phyloP scores from a whole-genome alignment of 2,113 vertebrate species.

The Oplegnathus fasciatus region DNA sequence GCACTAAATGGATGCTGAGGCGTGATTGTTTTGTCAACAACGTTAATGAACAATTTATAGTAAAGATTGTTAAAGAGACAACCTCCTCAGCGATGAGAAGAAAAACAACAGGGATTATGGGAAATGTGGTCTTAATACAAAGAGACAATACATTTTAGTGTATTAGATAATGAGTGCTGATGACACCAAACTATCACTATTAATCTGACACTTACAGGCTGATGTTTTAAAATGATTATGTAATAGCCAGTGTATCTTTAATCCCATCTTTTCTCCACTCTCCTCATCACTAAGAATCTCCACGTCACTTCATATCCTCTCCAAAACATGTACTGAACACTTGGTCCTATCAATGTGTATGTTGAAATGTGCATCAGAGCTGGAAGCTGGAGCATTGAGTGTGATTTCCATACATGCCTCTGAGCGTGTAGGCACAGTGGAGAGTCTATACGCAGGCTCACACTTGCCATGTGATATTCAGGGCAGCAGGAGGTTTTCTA shows the following conservation, averaged over 20 bases:
- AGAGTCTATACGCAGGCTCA: background rate
- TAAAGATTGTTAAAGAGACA: background rate
- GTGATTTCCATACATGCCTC: background rate
- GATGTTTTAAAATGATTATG: background rate
- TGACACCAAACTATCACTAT: background rate
- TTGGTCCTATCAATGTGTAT: background rate
- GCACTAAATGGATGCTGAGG: background rate
- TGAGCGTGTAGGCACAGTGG: background rate
- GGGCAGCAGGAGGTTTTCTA: conserved; percentile 32
- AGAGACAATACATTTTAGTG: background rate
- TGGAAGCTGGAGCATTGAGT: background rate
- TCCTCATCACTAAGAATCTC: background rate
- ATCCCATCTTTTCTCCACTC: background rate
- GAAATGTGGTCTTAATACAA: background rate
- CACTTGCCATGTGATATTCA: conserved; percentile 11
- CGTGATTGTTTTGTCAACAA: background rate
- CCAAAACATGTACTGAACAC: background rate
- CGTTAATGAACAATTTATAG: background rate
- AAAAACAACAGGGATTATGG: no score
- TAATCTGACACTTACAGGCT: background rate
- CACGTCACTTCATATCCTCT: background rate
- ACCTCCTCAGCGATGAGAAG: background rate
- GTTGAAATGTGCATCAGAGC: background rate
- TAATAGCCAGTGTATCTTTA: background rate
- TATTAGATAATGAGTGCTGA: background rate